Conservation (phyloP, 2,113 vertebrate genomes). For the Malurus melanocephalus region DNA sequence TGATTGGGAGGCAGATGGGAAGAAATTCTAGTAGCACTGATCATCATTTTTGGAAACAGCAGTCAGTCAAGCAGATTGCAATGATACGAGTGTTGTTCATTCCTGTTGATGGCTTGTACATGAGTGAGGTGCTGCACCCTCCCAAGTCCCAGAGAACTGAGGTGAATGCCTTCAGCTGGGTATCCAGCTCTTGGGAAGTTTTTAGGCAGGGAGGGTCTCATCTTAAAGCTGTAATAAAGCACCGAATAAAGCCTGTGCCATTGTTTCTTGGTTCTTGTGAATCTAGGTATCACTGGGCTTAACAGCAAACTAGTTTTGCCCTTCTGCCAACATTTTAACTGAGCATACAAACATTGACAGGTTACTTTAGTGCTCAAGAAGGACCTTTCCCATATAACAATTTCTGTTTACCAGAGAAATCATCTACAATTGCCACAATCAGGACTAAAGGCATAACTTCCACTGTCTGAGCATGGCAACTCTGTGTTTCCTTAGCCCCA, state of each 20-base stretch:
- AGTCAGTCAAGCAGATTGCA: not conserved
- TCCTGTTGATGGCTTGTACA: not conserved
- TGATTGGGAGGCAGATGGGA: not conserved
- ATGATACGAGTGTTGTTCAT: not conserved
- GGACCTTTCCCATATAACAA: not conserved
- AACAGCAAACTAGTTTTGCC: not conserved
- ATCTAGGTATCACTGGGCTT: not conserved
- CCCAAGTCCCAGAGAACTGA: not conserved
- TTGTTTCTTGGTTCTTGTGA: not conserved
- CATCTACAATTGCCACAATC: not conserved
- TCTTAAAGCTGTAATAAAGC: not conserved
- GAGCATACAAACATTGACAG: not conserved
- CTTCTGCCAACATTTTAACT: not conserved
- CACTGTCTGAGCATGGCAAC: rapidly evolving
- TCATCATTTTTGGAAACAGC: not conserved
- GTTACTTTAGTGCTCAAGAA: not conserved
- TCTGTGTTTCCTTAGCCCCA: not conserved
- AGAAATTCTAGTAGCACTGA: not conserved
- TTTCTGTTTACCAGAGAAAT: not conserved
- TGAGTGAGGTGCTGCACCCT: not conserved
- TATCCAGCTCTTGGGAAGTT: not conserved
- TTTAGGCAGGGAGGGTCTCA: not conserved
- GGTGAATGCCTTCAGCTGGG: not conserved
- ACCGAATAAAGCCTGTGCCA: not conserved
- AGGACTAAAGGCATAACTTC: not conserved